Conservation (phyloP, 2,888 invertebrate species). For the Eudasyphora cyanicolor region DNA sequence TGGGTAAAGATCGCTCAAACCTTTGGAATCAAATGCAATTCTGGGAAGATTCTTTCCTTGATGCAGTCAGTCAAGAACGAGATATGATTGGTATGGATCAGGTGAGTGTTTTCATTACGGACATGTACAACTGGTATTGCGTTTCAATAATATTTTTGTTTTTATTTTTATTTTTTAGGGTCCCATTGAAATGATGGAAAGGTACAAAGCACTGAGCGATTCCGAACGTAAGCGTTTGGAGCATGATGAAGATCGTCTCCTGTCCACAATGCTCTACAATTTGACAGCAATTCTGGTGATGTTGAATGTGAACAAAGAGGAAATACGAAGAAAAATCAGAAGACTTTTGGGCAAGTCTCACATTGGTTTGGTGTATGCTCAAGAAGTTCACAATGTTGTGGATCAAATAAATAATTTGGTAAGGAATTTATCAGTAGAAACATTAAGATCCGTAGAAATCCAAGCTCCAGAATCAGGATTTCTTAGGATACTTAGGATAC, state of each 20-base stretch:
- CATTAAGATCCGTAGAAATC: no score
- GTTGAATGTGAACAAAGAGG: constrained; percentile 91
- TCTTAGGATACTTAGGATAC: no score
- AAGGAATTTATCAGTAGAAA: constrained; percentile 73
- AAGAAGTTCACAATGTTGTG: constrained; percentile 97
- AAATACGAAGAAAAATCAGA: constrained; percentile 91
- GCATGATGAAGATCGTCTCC: constrained; percentile 97
- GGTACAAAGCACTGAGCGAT: constrained; percentile 95
- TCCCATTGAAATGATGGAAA: constrained; percentile 99
- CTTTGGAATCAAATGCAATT: constrained; percentile 99
- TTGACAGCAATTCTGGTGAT: constrained; percentile 97
- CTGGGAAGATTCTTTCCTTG: constrained; percentile 99
- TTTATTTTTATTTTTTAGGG: constrained; percentile 81
- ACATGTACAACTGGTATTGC: neutral
- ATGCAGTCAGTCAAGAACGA: constrained; percentile 97
- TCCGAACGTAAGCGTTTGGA: constrained; percentile 96
- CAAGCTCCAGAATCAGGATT: no score
- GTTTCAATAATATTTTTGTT: neutral
- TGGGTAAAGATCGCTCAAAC: constrained; percentile 85
- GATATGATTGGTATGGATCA: constrained; percentile 99
- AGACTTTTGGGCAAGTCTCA: constrained; percentile 98
- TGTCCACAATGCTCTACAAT: constrained; percentile 98
- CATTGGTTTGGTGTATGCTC: constrained; percentile 97
- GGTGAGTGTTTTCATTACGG: constrained; percentile 76
- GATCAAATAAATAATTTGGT: constrained; percentile 97